phyloP scores from a whole-genome alignment of 2,113 vertebrate species.

The Bostrychus sinensis region DNA sequence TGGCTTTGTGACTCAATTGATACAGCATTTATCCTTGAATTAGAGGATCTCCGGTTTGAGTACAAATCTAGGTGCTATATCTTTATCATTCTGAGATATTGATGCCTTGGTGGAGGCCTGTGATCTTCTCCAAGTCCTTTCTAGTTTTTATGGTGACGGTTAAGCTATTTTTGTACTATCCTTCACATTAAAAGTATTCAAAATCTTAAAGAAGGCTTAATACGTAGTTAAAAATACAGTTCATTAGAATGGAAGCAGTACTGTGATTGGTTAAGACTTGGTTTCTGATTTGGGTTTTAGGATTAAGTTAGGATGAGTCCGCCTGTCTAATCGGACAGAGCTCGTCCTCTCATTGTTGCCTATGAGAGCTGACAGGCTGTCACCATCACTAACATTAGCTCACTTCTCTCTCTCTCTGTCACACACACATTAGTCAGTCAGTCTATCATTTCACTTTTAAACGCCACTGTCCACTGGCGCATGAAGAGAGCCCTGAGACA shows the following conservation, averaged over 20 bases:
- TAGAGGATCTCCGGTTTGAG: too few relatives aligned
- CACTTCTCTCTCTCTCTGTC: conserved; percentile 17
- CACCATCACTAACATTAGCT: conserved; percentile 61
- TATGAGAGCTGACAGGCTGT: conserved; percentile 67
- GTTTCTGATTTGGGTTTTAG: neutral
- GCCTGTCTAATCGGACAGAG: conserved; percentile 59
- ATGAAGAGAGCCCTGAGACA: neutral
- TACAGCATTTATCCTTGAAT: too few relatives aligned
- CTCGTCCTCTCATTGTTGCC: conserved; percentile 53
- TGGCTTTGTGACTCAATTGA: too few relatives aligned
- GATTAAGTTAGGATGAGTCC: conserved; percentile 12
- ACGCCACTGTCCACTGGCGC: conserved; percentile 5
- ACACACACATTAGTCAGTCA: conserved; percentile 10
- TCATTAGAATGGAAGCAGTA: neutral
- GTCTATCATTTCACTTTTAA: conserved; percentile 4
- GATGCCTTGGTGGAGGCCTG: too few relatives aligned
- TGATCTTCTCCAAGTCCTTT: too few relatives aligned
- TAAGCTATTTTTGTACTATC: too few relatives aligned
- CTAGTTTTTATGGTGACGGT: too few relatives aligned
- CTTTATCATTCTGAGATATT: too few relatives aligned
- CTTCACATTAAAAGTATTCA: too few relatives aligned
- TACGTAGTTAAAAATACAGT: neutral
- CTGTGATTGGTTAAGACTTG: neutral
- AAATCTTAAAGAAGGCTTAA: too few relatives aligned
- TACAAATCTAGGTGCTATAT: too few relatives aligned